Base-by-base conservation (phyloP, 35 echinoderm and acorn worm species). In the Diadema setosum region DNA sequence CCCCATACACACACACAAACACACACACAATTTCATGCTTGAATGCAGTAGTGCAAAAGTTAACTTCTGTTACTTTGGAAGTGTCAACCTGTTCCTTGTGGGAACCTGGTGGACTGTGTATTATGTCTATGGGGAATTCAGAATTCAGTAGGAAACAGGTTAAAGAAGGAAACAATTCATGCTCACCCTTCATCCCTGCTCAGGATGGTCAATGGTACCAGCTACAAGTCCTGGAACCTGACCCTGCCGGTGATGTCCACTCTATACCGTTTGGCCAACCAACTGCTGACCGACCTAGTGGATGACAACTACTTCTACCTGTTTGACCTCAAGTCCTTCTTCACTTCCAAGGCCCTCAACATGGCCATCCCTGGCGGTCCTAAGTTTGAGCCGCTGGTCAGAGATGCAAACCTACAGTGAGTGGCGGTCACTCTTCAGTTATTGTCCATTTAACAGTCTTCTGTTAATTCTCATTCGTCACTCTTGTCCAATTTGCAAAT, bases 261-360 rank as follows among this genome's bases (percentile, higher is more conserved):
- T 16, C 83, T 98, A 8, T 98, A 94, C 75, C 92, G 92, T 42
- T 86, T 94, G 21, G 96, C 92, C 81, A 92, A 94, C 49, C 92
- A 98, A 65, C 96, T 98, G 0, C 41, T 98, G 34, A 94, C 96
- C 20, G 92, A 98, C 39, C 81, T 94, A 4, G 88, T 94, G 1
- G 96, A 99, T 69, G 90, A 90, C 18, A 99, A 99, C 86, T 99
- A 99, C 76, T 99, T 95, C 89, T 99, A 99, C 64, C 86, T 99
- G 1, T 99, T 99, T 87, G 96, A 99, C 80, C 88, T 99, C 40
- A 99, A 99, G 85, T 99, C 96, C 0, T 99, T 99, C 92, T 99
- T 99, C 34, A 99, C 96, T 5, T 99, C 96, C 61, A 99, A 99
- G 80, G 96, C 96, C 7, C 87, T 99, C 58, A 99, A 99, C 90